Conservation (phyloP, 2,113 vertebrate species). For the Corapipo altera region DNA sequence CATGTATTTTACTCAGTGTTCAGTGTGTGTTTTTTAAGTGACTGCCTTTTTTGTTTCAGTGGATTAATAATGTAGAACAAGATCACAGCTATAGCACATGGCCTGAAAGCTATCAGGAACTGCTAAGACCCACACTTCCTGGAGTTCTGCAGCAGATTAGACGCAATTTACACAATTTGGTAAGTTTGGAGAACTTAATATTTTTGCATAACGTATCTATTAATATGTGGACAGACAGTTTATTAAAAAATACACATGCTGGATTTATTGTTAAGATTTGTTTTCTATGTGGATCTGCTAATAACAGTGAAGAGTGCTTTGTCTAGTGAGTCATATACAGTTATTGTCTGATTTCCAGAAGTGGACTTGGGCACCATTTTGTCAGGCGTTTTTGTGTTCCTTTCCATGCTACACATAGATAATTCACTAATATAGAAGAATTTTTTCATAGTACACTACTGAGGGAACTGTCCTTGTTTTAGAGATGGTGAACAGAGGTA, state of each 20-base stretch:
- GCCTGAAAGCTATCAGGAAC: constrained; percentile 86
- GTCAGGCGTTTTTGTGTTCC: not conserved
- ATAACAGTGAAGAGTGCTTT: not conserved
- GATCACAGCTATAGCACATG: constrained; percentile 85
- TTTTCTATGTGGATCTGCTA: not conserved
- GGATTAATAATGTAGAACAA: constrained; percentile 93
- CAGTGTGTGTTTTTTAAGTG: not conserved
- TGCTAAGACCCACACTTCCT: constrained; percentile 85
- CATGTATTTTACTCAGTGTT: not conserved
- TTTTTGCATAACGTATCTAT: not conserved
- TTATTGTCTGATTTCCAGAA: not conserved
- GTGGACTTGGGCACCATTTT: not conserved
- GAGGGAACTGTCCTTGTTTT: not conserved
- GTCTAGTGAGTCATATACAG: not conserved
- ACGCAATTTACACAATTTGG: constrained; percentile 93
- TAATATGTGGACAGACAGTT: not conserved
- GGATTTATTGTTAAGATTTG: not conserved
- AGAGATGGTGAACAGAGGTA: not conserved
- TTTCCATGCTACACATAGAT: not conserved
- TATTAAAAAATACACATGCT: not conserved
- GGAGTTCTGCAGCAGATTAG: constrained; percentile 87
- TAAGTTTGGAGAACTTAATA: constrained; percentile 60
- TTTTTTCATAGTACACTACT: not conserved
- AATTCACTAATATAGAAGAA: not conserved
- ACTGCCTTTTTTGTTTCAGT: constrained; percentile 75